Evolutionary conservation across 2,113 vertebrate genomes (phyloP).

Genomic region (Dolichallabes microphthalmus): DNA sequence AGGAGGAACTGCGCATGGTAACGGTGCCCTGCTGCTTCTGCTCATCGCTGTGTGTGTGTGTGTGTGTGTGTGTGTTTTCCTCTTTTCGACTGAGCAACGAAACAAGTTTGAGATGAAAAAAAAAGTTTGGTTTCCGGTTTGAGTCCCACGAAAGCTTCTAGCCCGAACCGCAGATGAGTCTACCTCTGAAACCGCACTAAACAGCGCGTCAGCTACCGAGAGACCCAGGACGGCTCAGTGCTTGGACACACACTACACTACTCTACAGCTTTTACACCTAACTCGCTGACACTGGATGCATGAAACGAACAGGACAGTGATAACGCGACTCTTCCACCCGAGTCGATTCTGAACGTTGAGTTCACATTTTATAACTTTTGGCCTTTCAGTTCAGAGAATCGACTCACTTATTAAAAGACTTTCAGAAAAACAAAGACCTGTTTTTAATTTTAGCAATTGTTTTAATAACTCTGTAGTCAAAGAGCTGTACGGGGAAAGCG

Average conservation of each 20-base stretch:
- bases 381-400: neutral
- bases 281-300: too few relatives aligned
- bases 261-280: neutral
- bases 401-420: neutral
- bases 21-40: constrained; percentile 38
- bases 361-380: neutral
- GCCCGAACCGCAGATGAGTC: constrained; percentile 9
- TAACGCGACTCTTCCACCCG: neutral
- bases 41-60: constrained; percentile 9
- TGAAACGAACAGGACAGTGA: neutral
- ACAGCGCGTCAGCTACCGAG: neutral
- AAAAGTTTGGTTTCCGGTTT: constrained; percentile 61
- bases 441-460: neutral
- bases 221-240: neutral
- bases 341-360: neutral
- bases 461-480: neutral
- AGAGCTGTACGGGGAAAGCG: neutral
- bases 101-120: constrained; percentile 51
- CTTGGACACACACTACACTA: neutral
- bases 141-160: constrained; percentile 50
- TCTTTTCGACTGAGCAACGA: constrained; percentile 56
- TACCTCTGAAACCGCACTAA: constrained; percentile 4
- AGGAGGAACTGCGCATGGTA: constrained; percentile 53
- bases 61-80: constrained; percentile 46
- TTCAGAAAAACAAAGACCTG: accelerated